Conservation (phyloP, 2,113 vertebrate genomes). For the Shinisaurus crocodilurus region DNA sequence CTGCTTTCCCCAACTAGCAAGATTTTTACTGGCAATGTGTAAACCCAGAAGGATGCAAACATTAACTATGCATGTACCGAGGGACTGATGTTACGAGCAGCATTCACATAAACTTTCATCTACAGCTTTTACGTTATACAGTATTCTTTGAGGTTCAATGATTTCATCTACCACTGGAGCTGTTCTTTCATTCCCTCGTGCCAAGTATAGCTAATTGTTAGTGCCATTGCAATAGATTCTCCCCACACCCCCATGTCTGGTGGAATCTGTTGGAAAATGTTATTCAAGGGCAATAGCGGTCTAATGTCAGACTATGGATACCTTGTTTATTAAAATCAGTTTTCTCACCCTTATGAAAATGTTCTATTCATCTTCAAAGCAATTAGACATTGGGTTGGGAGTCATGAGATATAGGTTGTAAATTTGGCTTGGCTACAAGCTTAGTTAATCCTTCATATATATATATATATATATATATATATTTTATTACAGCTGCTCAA, state of each 20-base stretch:
- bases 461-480: too few species aligned
- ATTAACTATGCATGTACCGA: background rate
- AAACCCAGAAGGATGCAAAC: constrained; percentile 27
- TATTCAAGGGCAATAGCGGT: background rate
- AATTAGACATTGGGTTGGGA: background rate
- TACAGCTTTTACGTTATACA: background rate
- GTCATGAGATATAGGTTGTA: constrained; percentile 16
- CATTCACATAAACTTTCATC: background rate
- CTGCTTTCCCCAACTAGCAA: constrained; percentile 11
- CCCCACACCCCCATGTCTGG: too few species aligned
- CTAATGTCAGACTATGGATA: background rate
- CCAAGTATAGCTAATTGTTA: constrained; percentile 16
- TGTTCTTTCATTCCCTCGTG: background rate
- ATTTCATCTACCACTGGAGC: constrained; percentile 14
- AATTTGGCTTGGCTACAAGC: constrained; percentile 1
- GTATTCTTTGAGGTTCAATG: background rate
- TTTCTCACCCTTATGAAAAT: constrained; percentile 1
- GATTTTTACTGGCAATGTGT: constrained; percentile 23
- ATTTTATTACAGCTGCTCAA: constrained; percentile 5
- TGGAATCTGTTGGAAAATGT: constrained; percentile 9
- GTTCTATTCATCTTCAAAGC: constrained; percentile 22
- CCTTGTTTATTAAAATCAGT: background rate
- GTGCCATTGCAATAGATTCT: background rate
- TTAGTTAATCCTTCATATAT: constrained; percentile 26
- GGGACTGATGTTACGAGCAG: background rate